Evolutionary conservation across 1,140 invertebrate species (phyloP).

Genomic region (Bactericera cockerelli): DNA sequence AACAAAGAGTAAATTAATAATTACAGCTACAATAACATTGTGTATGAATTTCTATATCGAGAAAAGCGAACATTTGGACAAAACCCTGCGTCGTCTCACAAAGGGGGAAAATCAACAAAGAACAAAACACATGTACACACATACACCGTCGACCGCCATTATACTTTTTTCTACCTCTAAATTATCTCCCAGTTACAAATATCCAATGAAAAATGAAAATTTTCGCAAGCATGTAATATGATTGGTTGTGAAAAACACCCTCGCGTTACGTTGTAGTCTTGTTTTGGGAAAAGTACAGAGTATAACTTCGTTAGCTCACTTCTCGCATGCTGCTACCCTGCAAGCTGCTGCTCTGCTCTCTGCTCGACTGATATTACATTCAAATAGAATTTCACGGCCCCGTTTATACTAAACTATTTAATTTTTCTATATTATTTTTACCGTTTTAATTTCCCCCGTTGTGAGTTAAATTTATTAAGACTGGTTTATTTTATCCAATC

Average conservation of each 20-base stretch:
- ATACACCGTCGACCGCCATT: constrained; percentile 8
- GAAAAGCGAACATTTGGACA: too few species aligned
- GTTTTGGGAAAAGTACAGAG: background rate
- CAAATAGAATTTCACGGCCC: background rate
- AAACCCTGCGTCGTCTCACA: too few species aligned
- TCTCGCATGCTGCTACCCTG: background rate
- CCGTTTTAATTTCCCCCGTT: constrained; percentile 1
- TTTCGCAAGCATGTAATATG: constrained; percentile 7
- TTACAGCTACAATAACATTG: too few species aligned
- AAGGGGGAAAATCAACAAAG: constrained; percentile 3
- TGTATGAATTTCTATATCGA: too few species aligned
- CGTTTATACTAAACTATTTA: constrained; percentile 4
- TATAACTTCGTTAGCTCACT: constrained; percentile 9
- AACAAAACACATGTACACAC: background rate
- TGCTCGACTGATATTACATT: background rate
- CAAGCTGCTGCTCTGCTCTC: too few species aligned
- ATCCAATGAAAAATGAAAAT: constrained; percentile 9
- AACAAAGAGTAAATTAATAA: too few species aligned
- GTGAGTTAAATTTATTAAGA: too few species aligned
- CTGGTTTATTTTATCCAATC: too few species aligned
- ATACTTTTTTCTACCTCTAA: background rate
- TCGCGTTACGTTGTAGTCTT: background rate
- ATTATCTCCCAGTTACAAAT: constrained; percentile 7
- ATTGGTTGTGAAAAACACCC: constrained; percentile 8
- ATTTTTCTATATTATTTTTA: constrained; percentile 3